These are phyloP conservation scores for Psettodes erumei DNA, from an alignment of 2,113 vertebrate genomes.

Conservation along the genomic window DNA sequence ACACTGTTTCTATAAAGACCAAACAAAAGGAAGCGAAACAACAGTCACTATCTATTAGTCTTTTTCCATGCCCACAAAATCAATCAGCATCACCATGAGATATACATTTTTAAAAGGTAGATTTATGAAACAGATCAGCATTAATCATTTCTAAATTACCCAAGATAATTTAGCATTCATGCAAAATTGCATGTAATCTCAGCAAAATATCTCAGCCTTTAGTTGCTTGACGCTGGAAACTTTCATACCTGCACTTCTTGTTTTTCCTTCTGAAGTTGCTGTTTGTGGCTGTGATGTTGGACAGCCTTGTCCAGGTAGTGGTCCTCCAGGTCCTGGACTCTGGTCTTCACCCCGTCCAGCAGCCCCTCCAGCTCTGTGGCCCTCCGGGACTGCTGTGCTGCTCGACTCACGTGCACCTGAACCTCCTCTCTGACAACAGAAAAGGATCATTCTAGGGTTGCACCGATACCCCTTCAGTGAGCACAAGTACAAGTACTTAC, in stretches of 20 bases:
- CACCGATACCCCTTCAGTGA: background rate
- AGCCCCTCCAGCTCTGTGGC: constrained; percentile 86
- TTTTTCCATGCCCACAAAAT: too few relatives aligned
- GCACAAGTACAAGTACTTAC: too few relatives aligned
- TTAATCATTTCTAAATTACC: too few relatives aligned
- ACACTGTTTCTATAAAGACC: constrained; percentile 68
- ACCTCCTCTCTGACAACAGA: constrained; percentile 81
- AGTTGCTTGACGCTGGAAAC: too few relatives aligned
- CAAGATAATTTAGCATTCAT: too few relatives aligned
- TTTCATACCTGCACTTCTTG: constrained; percentile 79
- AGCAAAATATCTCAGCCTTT: too few relatives aligned
- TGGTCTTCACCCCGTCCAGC: constrained; percentile 85
- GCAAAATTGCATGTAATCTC: too few relatives aligned
- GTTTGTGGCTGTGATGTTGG: constrained; percentile 81
- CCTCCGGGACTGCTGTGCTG: constrained; percentile 81
- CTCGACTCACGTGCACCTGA: constrained; percentile 78
- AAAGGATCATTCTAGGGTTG: background rate
- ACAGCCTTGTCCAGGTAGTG: constrained; percentile 84
- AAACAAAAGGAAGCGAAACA: too few relatives aligned
- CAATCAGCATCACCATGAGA: too few relatives aligned
- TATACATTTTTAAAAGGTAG: too few relatives aligned
- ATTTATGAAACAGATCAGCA: too few relatives aligned
- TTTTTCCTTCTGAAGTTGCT: constrained; percentile 85
- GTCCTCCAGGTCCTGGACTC: constrained; percentile 90
- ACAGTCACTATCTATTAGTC: too few relatives aligned